Conservation (phyloP, 2,113 vertebrate genomes). For the Centropus bengalensis region DNA sequence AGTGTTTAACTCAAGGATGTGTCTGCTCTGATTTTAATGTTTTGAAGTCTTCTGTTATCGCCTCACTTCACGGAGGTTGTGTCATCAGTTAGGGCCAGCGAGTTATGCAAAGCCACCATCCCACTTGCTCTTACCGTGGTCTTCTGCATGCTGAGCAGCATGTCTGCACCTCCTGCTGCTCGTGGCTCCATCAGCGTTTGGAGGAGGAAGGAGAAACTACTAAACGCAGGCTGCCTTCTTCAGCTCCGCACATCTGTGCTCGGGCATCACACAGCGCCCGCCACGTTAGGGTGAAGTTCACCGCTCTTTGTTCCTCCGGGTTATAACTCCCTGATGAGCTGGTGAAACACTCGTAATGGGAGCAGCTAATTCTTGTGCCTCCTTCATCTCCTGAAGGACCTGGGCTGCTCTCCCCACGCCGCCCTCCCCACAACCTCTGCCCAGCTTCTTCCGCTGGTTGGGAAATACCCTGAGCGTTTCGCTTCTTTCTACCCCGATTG, state of each 20-base stretch:
- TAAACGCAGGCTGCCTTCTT: neutral
- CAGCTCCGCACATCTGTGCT: neutral
- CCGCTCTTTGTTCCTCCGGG: neutral
- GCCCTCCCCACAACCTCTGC: neutral
- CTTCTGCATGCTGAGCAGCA: neutral
- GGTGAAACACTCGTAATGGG: neutral
- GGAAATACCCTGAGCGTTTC: neutral
- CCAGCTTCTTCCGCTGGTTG: neutral
- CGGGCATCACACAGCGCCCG: rapidly evolving
- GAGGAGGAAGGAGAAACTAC: neutral
- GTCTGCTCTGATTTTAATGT: neutral
- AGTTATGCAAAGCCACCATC: neutral
- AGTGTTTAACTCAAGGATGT: neutral
- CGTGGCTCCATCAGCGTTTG: neutral
- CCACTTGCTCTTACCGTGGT: neutral
- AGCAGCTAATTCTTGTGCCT: neutral
- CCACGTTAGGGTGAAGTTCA: rapidly evolving
- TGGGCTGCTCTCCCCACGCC: rapidly evolving
- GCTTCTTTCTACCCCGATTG: neutral
- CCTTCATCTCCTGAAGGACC: neutral
- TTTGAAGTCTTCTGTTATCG: neutral
- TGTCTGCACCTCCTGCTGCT: neutral
- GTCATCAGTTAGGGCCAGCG: neutral
- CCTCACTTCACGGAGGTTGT: neutral
- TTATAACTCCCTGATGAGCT: neutral